These are phyloP conservation scores for Epizoanthus illoricatus DNA, from an alignment of 92 coral and sea anemone species.

Conservation along the genomic window DNA sequence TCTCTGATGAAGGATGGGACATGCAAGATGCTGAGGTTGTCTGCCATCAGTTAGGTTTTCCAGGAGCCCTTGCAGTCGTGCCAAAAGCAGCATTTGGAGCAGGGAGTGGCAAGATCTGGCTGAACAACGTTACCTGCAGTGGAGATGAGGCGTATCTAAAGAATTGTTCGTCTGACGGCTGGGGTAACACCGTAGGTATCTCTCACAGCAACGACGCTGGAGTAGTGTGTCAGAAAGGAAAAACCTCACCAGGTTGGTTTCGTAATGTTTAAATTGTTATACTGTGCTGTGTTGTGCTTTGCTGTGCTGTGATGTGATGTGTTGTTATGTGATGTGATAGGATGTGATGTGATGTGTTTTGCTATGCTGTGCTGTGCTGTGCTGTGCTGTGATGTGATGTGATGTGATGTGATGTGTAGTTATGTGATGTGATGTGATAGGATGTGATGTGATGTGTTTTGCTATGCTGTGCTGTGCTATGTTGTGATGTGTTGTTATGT, in stretches of 20 bases:
- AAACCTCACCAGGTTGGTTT: background rate
- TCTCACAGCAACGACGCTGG: slow-evolving; percentile 10
- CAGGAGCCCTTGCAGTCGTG: background rate
- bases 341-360: too few species aligned
- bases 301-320: too few species aligned
- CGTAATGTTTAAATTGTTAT: background rate
- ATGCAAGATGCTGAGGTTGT: slow-evolving; percentile 11
- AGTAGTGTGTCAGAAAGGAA: slow-evolving; percentile 17
- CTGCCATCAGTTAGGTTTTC: slow-evolving; percentile 18
- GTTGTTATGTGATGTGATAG: background rate
- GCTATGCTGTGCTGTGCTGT: too few species aligned
- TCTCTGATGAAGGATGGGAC: slow-evolving; percentile 4
- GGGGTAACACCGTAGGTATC: slow-evolving; percentile 9
- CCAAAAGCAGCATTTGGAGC: slow-evolving; percentile 7
- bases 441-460: background rate
- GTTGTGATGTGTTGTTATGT: too few species aligned
- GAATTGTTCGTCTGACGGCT: background rate
- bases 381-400: too few species aligned
- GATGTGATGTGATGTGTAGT: too few species aligned
- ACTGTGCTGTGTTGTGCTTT: background rate
- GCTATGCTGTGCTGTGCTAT: background rate
- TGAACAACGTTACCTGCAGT: background rate
- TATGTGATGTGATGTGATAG: too few species aligned
- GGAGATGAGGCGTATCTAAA: slow-evolving; percentile 5
- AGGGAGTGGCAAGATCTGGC: slow-evolving; percentile 14